phyloP scores from a whole-genome alignment of 2,113 vertebrate species.

The Microcebus jonahi region DNA sequence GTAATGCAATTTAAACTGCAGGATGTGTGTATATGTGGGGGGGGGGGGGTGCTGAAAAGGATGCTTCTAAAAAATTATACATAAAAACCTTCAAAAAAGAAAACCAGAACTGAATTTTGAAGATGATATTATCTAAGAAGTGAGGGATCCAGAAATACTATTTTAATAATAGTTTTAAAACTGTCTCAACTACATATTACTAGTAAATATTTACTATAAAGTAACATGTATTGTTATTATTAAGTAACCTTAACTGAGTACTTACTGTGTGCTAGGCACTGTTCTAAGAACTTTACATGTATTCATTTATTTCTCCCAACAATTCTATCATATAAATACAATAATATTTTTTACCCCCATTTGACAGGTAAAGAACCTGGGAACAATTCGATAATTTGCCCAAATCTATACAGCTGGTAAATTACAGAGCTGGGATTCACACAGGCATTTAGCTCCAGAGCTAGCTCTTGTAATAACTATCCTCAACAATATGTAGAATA shows the following conservation, averaged over 20 bases:
- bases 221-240: background rate
- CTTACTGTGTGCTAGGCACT: background rate
- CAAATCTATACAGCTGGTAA: background rate
- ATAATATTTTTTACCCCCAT: background rate
- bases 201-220: constrained; percentile 6
- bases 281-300: background rate
- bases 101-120: constrained; percentile 35
- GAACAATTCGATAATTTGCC: background rate
- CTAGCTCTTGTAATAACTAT: background rate
- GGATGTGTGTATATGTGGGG: background rate
- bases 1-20: background rate
- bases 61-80: background rate
- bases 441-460: background rate
- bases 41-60: background rate
- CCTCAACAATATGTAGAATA: background rate
- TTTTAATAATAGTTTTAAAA: constrained; percentile 14
- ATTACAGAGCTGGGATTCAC: background rate
- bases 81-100: constrained; percentile 30
- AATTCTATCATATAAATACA: background rate
- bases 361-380: background rate
- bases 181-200: background rate
- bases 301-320: constrained; percentile 19
- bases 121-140: constrained; percentile 5
- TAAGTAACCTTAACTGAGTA: background rate
- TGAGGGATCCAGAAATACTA: background rate